A percentile compares a stretch with the other conserved stretches of the same genome.
These are phyloP conservation scores for Drosophila siamana DNA, from an alignment of 2,888 invertebrate species.

Conservation along the genomic window DNA sequence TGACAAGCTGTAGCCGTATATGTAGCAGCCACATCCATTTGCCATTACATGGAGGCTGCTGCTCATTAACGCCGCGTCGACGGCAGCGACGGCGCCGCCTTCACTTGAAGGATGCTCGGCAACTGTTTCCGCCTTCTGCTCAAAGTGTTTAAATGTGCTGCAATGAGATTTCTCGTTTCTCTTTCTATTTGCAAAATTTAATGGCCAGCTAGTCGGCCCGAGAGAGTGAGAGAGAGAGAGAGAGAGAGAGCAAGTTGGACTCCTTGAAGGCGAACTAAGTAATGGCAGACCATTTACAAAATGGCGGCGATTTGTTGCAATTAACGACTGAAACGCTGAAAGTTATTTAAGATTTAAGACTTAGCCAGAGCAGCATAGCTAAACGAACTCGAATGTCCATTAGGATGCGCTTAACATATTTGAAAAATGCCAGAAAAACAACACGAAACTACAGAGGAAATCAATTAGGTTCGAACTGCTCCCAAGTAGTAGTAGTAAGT, in stretches of 20 bases:
- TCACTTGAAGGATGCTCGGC: conserved; percentile 67
- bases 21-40: conserved; percentile 44
- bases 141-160: conserved; percentile 49
- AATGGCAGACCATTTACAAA: conserved; percentile 64
- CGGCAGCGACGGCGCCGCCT: conserved; percentile 39
- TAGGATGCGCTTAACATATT: conserved; percentile 1
- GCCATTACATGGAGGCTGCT: conserved; percentile 44
- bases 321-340: conserved; percentile 60
- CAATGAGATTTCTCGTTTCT: conserved; percentile 34
- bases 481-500: neutral
- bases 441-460: conserved; percentile 5
- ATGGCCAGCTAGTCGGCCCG: conserved; percentile 41
- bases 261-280: conserved; percentile 39
- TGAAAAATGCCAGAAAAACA: conserved; percentile 1
- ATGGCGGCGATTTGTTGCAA: conserved; percentile 77
- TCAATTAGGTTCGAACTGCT: conserved; percentile 10
- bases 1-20: conserved; percentile 17
- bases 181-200: conserved; percentile 55
- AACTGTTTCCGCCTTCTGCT: conserved; percentile 58
- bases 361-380: neutral
- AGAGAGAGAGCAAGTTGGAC: neutral
- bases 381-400: conserved; percentile 4
- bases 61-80: conserved; percentile 67
- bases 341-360: conserved; percentile 46
- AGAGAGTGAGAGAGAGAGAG: neutral